Base-by-base conservation (phyloP, 1,140 invertebrate genomes). In the Drosophila nikananu region DNA sequence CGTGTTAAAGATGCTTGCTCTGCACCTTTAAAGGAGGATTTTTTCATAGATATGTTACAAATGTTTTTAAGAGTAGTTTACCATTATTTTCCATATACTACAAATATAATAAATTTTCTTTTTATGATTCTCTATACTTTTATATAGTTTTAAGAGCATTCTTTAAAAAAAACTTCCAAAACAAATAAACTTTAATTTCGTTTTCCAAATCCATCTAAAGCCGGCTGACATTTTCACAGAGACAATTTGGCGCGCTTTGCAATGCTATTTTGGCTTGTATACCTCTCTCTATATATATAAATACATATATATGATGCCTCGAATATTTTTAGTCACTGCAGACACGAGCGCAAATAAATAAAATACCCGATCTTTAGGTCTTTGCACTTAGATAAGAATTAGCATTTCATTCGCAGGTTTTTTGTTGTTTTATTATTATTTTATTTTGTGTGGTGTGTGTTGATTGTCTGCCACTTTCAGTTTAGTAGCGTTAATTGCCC, bases 321-420 rank as follows among this genome's bases (percentile, higher is more conserved):
- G 23, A 23, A 58, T 72, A 73, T 73, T 73, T 73, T 61, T 73
- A 73, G 70, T 30, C 70, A 51, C n/a, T 17, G 67, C 52, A 73
- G 54, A 73, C 67, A 72, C 67, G 68, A 37, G 68, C 70, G 55
- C 70, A 61, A 62, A 64, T 62, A 49, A 57, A 76, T 71, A 52
- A 68, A 62, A 65, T 52, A 48, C 42, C n/a, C 61, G 59, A 77
- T 86, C 49, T 77, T 77, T 61, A 37, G 61, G 55, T 72, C 81
- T 83, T 75, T 75, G 63, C 62, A 81, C 82, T 81, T 67, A 77
- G 68, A 71, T 81, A 67, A 80, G 70, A 75, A 80, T 83, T 86
- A 81, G 83, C 66, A 77, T 77, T 77, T 77, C 32, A 77, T 66
- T 76, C 44, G 44, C 59, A 30, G 54, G 54, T 15, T 49, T 52